Base-by-base conservation (phyloP, 2,888 invertebrate genomes). In the Chaitophorus viminalis region DNA sequence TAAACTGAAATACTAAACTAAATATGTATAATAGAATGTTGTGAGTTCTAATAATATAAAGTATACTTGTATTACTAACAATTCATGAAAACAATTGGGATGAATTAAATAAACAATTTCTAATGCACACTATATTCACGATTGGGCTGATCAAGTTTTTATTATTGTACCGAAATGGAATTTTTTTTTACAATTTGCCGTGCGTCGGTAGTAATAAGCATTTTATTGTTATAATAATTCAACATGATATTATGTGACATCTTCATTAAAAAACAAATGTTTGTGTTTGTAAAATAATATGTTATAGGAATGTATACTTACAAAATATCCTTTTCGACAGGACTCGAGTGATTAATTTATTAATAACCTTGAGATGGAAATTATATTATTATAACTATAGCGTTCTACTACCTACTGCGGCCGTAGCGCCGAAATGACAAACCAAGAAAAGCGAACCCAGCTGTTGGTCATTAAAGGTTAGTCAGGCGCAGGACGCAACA, bases 401-500 rank as follows among this genome's bases (percentile, higher is more conserved):
- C 83, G 83, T 83, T 31, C 36, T 60, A 60, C 60, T 36, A 29
- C 39, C 36, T 60, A 60, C 60, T 36, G 36, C 39, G 74, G 36
- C 70, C 3, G 78, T 54, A 78, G 72, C 86, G 86, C 54, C 31
- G 68, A 86, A 85, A 85, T 78, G 72, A 70, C 65, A 76, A 31
- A 84, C 31, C 70, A 70, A 72, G 29, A 72, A 52, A 72, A n/a
- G 54, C n/a, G 72, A 70, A 72, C 86, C 79, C 86, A 79, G 79
- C 86, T 79, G 86, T 79, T 87, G 86, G 86, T 87, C 78, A 39
- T 70, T 54, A 87, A 79, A 87, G 78, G 79, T 74, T 79, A 74
- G 86, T 79, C 86, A 87, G 86, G 86, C 86, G 86, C 86, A 87
- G 86, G 86, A 79, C 86, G 86, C 86, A 87, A 87, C 79, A 87